A percentile compares a stretch with the other conserved stretches of the same genome.
These are phyloP conservation scores for Aleiodes alternator DNA, from an alignment of 2,888 invertebrate species.

Conservation along the genomic window DNA sequence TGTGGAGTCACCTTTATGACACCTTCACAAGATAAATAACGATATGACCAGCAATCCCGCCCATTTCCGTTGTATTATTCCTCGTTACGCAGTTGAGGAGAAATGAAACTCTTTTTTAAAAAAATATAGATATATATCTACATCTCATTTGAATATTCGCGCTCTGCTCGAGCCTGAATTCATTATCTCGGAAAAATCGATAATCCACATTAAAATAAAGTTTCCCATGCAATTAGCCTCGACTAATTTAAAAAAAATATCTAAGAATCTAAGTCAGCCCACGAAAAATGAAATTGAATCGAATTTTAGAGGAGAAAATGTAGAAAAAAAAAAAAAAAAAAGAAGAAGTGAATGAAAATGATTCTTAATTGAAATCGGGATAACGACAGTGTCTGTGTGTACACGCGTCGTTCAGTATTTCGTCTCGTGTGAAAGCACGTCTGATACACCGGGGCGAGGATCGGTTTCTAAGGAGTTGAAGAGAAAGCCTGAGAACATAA, in stretches of 20 bases:
- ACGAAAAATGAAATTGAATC: neutral
- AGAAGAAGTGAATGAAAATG: neutral
- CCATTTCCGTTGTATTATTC: no score
- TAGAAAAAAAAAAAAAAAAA: neutral
- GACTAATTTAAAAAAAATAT: neutral
- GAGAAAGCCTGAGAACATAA: constrained; percentile 75
- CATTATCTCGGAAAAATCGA: neutral
- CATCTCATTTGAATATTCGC: neutral
- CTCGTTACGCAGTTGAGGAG: no score
- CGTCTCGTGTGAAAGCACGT: constrained; percentile 72
- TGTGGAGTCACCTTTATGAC: no score
- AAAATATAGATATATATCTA: no score
- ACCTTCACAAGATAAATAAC: no score
- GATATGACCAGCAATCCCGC: no score
- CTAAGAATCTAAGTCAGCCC: neutral
- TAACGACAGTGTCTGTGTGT: constrained; percentile 27
- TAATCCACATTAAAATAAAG: neutral
- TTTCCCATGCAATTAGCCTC: neutral
- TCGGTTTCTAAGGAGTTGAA: constrained; percentile 72
- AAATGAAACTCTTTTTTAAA: no score
- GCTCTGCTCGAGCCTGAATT: constrained; percentile 13
- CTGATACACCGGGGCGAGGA: constrained; percentile 57
- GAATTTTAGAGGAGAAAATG: neutral
- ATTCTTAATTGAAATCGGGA: neutral
- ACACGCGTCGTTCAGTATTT: constrained; percentile 49